Percentiles rank a stretch among this genome's conserved stretches.
Evolutionary conservation across 2,113 vertebrate genomes (phyloP).

Genomic region (Macroglossus sobrinus): DNA sequence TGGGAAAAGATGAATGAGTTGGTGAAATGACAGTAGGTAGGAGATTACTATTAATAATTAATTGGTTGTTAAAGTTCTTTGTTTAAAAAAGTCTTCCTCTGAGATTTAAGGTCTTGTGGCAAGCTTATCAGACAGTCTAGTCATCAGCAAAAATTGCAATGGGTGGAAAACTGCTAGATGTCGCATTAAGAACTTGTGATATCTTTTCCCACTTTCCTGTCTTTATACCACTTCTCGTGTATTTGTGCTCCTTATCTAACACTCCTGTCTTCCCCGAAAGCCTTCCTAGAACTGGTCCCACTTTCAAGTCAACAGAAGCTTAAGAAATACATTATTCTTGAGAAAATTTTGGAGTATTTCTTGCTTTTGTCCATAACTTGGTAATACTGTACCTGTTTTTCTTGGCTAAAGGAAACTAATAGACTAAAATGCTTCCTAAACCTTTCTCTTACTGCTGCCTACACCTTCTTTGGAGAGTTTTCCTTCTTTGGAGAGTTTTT

Average conservation of each 20-base stretch:
- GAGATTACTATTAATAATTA: neutral
- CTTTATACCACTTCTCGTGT: neutral
- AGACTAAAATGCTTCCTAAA: neutral
- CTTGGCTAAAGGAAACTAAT: neutral
- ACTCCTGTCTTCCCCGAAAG: neutral
- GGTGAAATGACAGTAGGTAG: neutral
- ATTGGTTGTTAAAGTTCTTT: neutral
- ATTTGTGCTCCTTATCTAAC: neutral
- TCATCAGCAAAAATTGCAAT: neutral
- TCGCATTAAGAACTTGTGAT: neutral
- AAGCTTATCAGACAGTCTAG: neutral
- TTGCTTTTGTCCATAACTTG: constrained; percentile 11
- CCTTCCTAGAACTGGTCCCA: neutral
- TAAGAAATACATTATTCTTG: constrained; percentile 17
- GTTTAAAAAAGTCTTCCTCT: neutral
- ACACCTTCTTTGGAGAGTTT: neutral
- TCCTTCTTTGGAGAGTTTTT: neutral
- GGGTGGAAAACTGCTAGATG: neutral
- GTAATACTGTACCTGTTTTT: constrained; percentile 16
- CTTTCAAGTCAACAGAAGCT: neutral
- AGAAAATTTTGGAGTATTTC: constrained; percentile 43
- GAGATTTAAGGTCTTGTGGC: neutral
- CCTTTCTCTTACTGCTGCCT: neutral
- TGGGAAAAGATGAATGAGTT: neutral
- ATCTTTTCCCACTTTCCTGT: neutral